Evolutionary conservation across 2,797 vertebrate genomes (phyloP).

Genomic region (Acanthopagrus latus): DNA sequence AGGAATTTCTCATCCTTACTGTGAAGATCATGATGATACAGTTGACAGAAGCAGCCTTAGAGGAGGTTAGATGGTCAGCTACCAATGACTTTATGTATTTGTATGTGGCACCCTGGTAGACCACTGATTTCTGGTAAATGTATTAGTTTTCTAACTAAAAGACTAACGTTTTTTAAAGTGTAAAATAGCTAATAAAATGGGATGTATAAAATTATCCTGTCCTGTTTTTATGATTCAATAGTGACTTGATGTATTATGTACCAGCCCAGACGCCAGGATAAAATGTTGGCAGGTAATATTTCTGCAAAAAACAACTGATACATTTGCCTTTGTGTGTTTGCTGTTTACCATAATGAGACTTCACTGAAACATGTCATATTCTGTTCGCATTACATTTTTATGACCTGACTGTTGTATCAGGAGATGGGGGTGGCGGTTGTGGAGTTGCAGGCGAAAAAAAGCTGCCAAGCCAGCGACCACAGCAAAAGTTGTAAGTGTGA

Average conservation of each 20-base stretch:
- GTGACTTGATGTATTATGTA: not conserved
- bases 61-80: conserved; percentile 2
- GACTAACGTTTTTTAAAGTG: not conserved
- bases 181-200: conserved; percentile 43
- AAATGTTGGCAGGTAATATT: too few species aligned
- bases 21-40: not conserved
- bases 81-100: not conserved
- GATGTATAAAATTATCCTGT: not conserved
- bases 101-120: not conserved
- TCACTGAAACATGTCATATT: too few species aligned
- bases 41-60: not conserved
- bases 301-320: too few species aligned
- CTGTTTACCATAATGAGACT: too few species aligned
- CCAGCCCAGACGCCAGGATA: too few species aligned
- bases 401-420: too few species aligned
- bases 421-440: too few species aligned
- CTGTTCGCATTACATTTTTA: too few species aligned
- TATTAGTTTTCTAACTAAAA: conserved; percentile 7
- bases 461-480: too few species aligned
- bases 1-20: not conserved
- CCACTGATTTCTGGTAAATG: not conserved
- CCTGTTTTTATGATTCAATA: conserved; percentile 1
- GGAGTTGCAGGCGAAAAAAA: too few species aligned
- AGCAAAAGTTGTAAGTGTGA: too few species aligned
- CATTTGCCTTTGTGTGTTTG: too few species aligned